Base-by-base conservation (phyloP, 2,113 vertebrate species). In the Forbesichthys papilliferus region DNA sequence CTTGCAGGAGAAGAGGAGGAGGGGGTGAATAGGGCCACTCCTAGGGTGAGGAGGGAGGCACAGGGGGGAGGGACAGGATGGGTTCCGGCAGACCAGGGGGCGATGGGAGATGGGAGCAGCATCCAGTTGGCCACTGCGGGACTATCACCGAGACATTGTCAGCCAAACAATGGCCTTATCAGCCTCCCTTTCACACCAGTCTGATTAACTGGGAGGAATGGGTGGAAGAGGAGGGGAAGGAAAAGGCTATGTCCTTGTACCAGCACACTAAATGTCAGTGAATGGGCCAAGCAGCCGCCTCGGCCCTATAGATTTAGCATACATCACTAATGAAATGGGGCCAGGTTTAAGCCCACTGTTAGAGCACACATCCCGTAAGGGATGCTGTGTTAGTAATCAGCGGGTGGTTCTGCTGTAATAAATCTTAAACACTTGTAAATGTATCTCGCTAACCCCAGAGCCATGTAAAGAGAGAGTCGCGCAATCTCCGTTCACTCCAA, bases 111-210 rank as follows among this genome's bases (percentile, higher is more conserved):
- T 14, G 51, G 51, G 79, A 77, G 71, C 75, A 74, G 54, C 80
- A 89, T 88, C 83, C 84, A 86, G 91, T 91, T 90, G 93, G 93
- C 93, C 92, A 90, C 91, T 88, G 90, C 78, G 84, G 92, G 90
- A 92, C 89, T 92, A 94, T 95, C 95, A 93, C 93, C 93, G 90
- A 94, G 92, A 93, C 93, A 93, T 93, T 95, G 93, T 96, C 95
- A 95, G 86, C 88, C 92, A 94, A 92, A 96, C 94, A 97, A 96
- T 95, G 82, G 88, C 82, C 93, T 96, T 96, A 96, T 95, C 95
- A 93, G 92, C 83, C 91, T 94, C 92, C 94, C 93, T 95, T 96
- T 95, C 95, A 95, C 93, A 93, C 92, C 94, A 94, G 94, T 94
- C 94, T 93, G 95, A 96, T 96, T 95, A 95, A 95, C 94, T 92